A percentile compares a stretch with the other conserved stretches of the same genome.
Evolutionary conservation across 2,797 vertebrate genomes (phyloP).

Genomic region (Sphaeramia orbicularis): DNA sequence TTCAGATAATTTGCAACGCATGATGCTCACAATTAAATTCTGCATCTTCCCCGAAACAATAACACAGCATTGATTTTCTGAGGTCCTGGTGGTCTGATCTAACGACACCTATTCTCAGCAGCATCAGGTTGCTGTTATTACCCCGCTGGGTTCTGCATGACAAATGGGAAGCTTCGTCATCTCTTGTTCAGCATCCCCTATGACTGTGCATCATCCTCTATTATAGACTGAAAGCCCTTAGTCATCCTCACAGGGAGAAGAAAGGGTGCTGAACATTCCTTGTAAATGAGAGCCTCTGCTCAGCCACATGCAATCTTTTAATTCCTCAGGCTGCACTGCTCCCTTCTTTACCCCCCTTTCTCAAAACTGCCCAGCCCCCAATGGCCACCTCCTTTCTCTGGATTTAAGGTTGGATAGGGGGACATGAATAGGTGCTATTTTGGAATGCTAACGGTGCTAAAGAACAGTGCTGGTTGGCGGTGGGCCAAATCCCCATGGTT

Average conservation of each 20-base stretch:
- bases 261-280: conserved; percentile 67
- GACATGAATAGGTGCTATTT: conserved; percentile 76
- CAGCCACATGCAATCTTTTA: conserved; percentile 62
- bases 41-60: conserved; percentile 37
- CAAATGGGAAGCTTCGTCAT: conserved; percentile 64
- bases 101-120: conserved; percentile 48
- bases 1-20: conserved; percentile 21
- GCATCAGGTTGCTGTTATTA: conserved; percentile 65
- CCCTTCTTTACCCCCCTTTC: conserved; percentile 1
- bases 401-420: conserved; percentile 55
- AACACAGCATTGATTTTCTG: conserved; percentile 18
- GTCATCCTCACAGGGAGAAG: conserved; percentile 72
- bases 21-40: conserved; percentile 5
- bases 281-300: conserved; percentile 69
- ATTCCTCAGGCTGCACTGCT: conserved; percentile 49
- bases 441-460: conserved; percentile 57
- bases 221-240: conserved; percentile 74
- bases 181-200: conserved; percentile 59
- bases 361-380: conserved; percentile 7
- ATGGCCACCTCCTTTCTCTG: conserved; percentile 23
- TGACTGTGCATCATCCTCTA: conserved; percentile 77
- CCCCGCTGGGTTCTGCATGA: conserved; percentile 52
- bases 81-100: conserved; percentile 12
- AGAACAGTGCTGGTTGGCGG: conserved; percentile 69
- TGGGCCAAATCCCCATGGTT: conserved; percentile 82